Base-by-base conservation (phyloP, 2,797 vertebrate species). In the Cetoscarus ocellatus region DNA sequence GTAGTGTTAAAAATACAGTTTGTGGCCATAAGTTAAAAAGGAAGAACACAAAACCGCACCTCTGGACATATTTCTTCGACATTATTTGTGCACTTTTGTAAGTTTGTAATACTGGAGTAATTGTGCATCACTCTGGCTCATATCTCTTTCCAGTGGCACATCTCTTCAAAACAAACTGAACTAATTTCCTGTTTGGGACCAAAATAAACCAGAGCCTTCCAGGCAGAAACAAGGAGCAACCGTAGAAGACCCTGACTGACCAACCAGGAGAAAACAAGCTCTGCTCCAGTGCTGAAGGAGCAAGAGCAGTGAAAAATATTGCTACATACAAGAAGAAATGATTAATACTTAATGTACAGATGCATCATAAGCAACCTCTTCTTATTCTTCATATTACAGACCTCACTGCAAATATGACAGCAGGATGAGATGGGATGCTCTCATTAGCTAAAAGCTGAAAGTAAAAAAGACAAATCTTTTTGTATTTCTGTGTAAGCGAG, bases 131-230 rank as follows among this genome's bases (percentile, higher is more conserved):
- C 59, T 27, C 36, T 59, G 15, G 19, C 63, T 59, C 54, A 13
- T 44, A 34, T 44, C 59, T 51, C 17, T 36, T 42, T 0, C 0
- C 43, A 57, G 50, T 48, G 43, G 34, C 38, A 64, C 9, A 44
- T 55, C 48, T 43, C 35, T 53, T 52, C 70, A 62, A 44, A 53
- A 43, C 77, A 72, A 61, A 70, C 47, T 36, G 47, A 8, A 19
- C 66, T 59, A 8, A 0, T 53, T 78, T 86, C 77, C 85, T 76
- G 84, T 85, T 73, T 82, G 58, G 58, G 62, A 45, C 69, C 3
- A 0, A 77, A 81, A 78, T 60, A 75, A 76, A 63, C 44, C 39
- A 63, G 61, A 13, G 40, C 58, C 55, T 53, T 70, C 17, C 43
- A 60, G 73, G 60, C 1, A 12, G 67, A 58, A 70, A 48, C 3